These are phyloP conservation scores for Melanotaenia nigrans DNA, from an alignment of 2,797 vertebrate genomes.

Conservation along the genomic window DNA sequence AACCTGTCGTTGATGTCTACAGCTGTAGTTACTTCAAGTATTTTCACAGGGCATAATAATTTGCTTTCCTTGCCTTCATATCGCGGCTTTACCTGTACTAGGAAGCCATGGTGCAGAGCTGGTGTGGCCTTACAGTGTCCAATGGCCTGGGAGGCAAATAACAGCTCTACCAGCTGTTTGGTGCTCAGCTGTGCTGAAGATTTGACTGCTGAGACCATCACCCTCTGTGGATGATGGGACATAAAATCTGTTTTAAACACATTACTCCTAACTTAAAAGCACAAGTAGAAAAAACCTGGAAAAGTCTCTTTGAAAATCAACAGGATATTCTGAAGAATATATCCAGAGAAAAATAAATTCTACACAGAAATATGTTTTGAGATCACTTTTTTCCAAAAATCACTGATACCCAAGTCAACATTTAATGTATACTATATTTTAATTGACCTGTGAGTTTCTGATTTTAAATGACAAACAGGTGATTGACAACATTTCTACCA, in stretches of 20 bases:
- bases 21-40: background rate
- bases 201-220: constrained; percentile 76
- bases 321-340: background rate
- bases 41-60: background rate
- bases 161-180: constrained; percentile 84
- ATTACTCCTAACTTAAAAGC: background rate
- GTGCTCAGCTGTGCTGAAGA: constrained; percentile 80
- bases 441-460: background rate
- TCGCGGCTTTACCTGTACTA: constrained; percentile 87
- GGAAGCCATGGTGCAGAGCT: constrained; percentile 92
- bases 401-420: too few species aligned
- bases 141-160: constrained; percentile 85
- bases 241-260: background rate
- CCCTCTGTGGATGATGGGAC: constrained; percentile 66
- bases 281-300: background rate
- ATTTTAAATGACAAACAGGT: background rate
- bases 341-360: background rate
- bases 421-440: too few species aligned
- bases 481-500: background rate
- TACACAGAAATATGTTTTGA: too few species aligned
- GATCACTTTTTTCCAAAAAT: too few species aligned
- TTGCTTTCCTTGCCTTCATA: background rate
- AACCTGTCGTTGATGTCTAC: background rate
- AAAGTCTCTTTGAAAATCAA: background rate
- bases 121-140: constrained; percentile 92